These are phyloP conservation scores for Arbacia lixula DNA, from an alignment of 53 echinoderm and acorn worm species.

Conservation along the genomic window DNA sequence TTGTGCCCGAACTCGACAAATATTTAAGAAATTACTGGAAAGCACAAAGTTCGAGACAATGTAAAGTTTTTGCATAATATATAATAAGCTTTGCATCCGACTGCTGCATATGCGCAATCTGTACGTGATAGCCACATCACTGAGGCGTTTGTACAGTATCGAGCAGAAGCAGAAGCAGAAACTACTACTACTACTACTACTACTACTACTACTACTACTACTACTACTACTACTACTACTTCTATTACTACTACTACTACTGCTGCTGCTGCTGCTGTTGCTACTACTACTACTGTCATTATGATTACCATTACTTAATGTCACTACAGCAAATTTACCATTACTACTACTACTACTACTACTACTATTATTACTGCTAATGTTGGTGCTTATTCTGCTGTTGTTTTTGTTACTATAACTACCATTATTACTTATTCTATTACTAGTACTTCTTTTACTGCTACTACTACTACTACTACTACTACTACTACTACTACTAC, in stretches of 20 bases:
- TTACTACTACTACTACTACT: conserved; percentile 15
- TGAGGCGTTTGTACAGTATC: too few relatives aligned
- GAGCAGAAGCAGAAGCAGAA: too few relatives aligned
- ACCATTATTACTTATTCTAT: not conserved
- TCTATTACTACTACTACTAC: conserved; percentile 13
- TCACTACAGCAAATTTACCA: too few relatives aligned
- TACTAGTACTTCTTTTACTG: not conserved
- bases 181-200: conserved; percentile 4
- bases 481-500: conserved; percentile 9
- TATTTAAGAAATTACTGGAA: too few relatives aligned
- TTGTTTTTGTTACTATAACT: not conserved
- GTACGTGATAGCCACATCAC: too few relatives aligned
- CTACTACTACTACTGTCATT: conserved; percentile 7
- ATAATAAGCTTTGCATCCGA: too few relatives aligned
- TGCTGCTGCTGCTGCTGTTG: not conserved
- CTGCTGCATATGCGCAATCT: too few relatives aligned
- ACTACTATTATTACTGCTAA: conserved; percentile 1
- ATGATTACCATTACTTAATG: too few relatives aligned
- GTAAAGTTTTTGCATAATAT: too few relatives aligned
- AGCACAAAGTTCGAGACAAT: too few relatives aligned
- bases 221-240: conserved; percentile 36
- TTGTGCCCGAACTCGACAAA: too few relatives aligned
- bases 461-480: conserved; percentile 16
- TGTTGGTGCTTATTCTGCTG: conserved; percentile 1
- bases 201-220: conserved; percentile 16